These are phyloP conservation scores for Myotis daubentonii DNA, from an alignment of 2,797 vertebrate genomes.

Conservation along the genomic window DNA sequence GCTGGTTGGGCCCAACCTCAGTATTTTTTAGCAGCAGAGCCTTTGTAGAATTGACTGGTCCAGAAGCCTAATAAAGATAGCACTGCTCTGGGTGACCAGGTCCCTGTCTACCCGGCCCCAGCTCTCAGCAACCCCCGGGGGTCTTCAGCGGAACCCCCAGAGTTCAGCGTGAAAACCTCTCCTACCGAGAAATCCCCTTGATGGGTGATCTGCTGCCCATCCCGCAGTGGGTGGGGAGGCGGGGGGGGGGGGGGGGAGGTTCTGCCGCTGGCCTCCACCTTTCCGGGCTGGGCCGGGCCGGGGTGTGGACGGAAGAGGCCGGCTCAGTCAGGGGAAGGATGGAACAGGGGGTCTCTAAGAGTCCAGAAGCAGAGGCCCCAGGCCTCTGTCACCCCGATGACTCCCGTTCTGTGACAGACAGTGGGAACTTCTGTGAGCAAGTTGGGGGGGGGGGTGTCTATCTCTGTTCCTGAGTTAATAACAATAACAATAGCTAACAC, in stretches of 20 bases:
- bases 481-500: not conserved
- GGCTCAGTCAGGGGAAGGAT: not conserved
- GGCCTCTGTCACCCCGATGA: not conserved
- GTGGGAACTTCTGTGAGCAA: not conserved
- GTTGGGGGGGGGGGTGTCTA: not conserved
- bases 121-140: not conserved
- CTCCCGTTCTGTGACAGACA: not conserved
- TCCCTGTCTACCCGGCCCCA: not conserved
- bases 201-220: accelerated
- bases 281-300: not conserved
- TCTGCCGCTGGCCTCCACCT: not conserved
- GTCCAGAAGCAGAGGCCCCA: not conserved
- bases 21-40: not conserved
- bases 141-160: not conserved
- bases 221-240: too few relatives aligned
- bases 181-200: not conserved
- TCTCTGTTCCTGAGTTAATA: not conserved
- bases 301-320: not conserved
- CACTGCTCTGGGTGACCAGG: not conserved
- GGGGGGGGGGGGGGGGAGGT: not conserved
- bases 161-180: not conserved
- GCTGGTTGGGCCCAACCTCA: too few relatives aligned
- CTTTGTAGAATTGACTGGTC: not conserved
- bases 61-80: not conserved
- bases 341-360: accelerated